Base-by-base conservation (phyloP, 2,888 invertebrate genomes). In the Tipula confusa region DNA sequence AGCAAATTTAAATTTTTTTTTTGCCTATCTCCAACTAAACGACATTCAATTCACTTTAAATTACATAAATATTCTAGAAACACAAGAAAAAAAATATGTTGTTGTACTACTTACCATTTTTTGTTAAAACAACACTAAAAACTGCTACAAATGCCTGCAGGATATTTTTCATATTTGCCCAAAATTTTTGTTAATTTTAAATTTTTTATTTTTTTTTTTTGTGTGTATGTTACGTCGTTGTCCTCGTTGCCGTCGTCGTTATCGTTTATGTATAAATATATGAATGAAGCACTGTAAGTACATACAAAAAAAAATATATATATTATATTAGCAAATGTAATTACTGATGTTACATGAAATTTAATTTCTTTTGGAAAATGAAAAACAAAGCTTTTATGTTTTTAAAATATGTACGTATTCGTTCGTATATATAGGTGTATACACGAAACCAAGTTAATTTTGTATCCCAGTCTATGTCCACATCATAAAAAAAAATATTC, bases 91-190 rank as follows among this genome's bases (percentile, higher is more conserved):
- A n/a, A n/a, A n/a, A n/a, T n/a, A n/a, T n/a, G n/a, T n/a, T 80
- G n/a, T 29, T 29, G 29, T 9, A 13, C 28, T 36, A 82, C 82
- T 82, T 33, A 82, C 82, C 82, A 33, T 82, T 82, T 82, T 82
- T 82, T 82, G 82, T 82, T 31, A 82, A 82, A 82, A 82, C 33
- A 33, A 82, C 82, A 33, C 82, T 82, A 82, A 29, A 82, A 18
- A 82, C 82, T 33, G 82, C 82, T 82, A 82, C 82, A 82, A 82
- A 82, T 36, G 82, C 33, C 82, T 82, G 82, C 82, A 82, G 82
- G 82, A 82, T 33, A 36, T 82, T 82, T 82, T 82, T 82, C 82
- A 82, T 82, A 82, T 82, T 82, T 82, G 33, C 33, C 29, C n/a
- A 80, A 80, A 80, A 80, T 80, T 29, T 80, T 80, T 31, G 80